Evolutionary conservation across 1,140 invertebrate genomes (phyloP).

Genomic region (Rhizoglyphus robini): DNA sequence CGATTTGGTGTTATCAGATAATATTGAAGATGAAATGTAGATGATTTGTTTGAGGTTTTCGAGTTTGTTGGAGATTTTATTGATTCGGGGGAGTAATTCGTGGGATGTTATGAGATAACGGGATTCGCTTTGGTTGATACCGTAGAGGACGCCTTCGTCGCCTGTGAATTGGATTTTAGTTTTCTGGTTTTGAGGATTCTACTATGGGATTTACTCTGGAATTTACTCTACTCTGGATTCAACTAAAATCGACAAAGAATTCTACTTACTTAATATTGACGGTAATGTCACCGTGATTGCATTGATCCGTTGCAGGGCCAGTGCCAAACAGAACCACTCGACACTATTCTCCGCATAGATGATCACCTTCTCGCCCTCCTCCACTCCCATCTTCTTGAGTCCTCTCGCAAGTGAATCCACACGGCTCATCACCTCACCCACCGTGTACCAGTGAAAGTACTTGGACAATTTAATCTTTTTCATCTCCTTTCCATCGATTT

Average conservation of each 20-base stretch:
- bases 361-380: constrained; percentile 32
- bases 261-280: constrained; percentile 9
- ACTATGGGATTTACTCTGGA: too few species aligned
- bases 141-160: constrained; percentile 86
- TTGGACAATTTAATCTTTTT: constrained; percentile 7
- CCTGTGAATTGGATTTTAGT: not conserved
- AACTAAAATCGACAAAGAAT: too few species aligned
- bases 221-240: too few species aligned
- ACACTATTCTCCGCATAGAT: constrained; percentile 39
- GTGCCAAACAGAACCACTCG: constrained; percentile 39
- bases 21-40: too few species aligned
- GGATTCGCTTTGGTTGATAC: constrained; percentile 89
- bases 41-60: too few species aligned
- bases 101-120: constrained; percentile 33
- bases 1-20: too few species aligned
- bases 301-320: constrained; percentile 34
- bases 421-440: constrained; percentile 56
- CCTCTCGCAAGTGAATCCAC: constrained; percentile 63
- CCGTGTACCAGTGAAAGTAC: constrained; percentile 77
- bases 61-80: too few species aligned
- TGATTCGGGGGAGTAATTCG: constrained; percentile 40
- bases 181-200: too few species aligned
- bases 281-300: constrained; percentile 30
- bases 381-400: constrained; percentile 46
- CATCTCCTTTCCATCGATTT: constrained; percentile 12